These are phyloP conservation scores for Ictidomys tridecemlineatus DNA, from an alignment of 2,113 vertebrate genomes.

Conservation along the genomic window DNA sequence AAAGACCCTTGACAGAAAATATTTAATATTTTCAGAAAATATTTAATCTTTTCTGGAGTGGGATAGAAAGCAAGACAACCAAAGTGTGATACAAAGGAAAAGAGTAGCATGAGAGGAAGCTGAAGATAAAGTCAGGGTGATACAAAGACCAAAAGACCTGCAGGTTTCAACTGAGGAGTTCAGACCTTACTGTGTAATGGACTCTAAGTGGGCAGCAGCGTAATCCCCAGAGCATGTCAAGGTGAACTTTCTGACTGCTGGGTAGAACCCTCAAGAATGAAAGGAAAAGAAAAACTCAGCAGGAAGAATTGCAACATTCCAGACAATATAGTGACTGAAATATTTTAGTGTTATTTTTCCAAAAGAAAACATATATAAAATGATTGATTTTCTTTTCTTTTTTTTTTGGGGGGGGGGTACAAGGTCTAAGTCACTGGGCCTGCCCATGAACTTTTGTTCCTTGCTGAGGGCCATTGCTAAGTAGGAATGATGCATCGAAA, in stretches of 20 bases:
- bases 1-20: not conserved
- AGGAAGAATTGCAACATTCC: not conserved
- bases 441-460: too few relatives aligned
- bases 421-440: too few relatives aligned
- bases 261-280: not conserved
- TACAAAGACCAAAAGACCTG: not conserved
- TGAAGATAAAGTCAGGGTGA: not conserved
- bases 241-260: not conserved
- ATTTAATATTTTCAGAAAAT: not conserved
- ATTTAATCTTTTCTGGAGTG: not conserved
- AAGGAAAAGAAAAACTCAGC: not conserved
- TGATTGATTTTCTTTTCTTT: too few relatives aligned
- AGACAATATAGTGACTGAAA: not conserved
- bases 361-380: conserved; percentile 22
- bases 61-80: not conserved
- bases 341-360: not conserved
- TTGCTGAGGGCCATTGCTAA: too few relatives aligned
- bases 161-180: not conserved
- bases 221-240: not conserved
- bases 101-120: not conserved
- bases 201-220: not conserved
- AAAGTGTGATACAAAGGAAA: not conserved
- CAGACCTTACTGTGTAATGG: not conserved
- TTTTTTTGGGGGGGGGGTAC: too few relatives aligned
- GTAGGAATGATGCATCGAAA: too few relatives aligned